Evolutionary conservation across 2,888 invertebrate species (phyloP).

Genomic region (Spatulosminthurus flaviceps): DNA sequence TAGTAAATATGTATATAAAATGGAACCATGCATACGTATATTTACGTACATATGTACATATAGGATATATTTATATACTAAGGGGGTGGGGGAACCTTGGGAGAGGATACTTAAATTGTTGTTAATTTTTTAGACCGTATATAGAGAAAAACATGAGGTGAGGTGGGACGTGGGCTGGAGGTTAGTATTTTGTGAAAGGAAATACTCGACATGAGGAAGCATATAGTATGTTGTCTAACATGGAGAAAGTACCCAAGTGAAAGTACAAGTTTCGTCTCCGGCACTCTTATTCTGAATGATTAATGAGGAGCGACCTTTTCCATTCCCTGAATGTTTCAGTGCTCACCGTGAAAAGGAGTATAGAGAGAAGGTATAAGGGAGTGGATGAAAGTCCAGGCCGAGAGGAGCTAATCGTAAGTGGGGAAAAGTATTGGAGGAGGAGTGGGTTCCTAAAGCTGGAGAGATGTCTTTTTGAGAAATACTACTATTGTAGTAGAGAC

Average conservation of each 20-base stretch:
- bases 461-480: too few species aligned
- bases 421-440: neutral
- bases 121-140: conserved; percentile 17
- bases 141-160: conserved; percentile 2
- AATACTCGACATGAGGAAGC: neutral
- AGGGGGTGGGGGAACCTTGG: too few species aligned
- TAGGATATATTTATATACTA: too few species aligned
- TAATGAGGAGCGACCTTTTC: conserved; percentile 44
- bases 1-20: too few species aligned
- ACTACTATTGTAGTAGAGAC: too few species aligned
- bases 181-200: neutral
- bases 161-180: neutral
- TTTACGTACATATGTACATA: too few species aligned
- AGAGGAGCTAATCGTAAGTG: neutral
- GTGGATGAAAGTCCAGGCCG: neutral
- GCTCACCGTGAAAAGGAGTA: neutral
- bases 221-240: too few species aligned
- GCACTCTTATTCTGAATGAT: conserved; percentile 40
- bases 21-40: too few species aligned
- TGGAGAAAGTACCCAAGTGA: neutral
- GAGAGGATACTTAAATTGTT: neutral
- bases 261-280: conserved; percentile 23
- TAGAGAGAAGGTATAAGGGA: conserved; percentile 13
- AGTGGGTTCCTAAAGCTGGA: too few species aligned
- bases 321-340: conserved; percentile 42